Evolutionary conservation across 2,797 vertebrate species (phyloP), one percentile per base, ranked within the genome.

Genomic region (Helicolenus hilgendorfi): DNA sequence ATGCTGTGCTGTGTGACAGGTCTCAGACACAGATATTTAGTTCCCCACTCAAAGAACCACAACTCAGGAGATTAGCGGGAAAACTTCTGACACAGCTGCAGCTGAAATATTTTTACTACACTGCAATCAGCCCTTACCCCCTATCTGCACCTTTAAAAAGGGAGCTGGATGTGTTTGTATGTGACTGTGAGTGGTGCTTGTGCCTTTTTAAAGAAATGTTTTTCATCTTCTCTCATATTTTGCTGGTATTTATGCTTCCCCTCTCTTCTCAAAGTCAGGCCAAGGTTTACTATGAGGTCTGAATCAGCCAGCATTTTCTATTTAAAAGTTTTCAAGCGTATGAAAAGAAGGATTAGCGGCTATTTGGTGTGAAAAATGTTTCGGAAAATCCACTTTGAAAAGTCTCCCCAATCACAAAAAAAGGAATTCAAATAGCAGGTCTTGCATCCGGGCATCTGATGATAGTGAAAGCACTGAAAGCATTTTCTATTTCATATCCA

Each of bases 21-120:
- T 82, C 88, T 92, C 91, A 96, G 92, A 94, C 86, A 93, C 86
- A 92, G 92, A 94, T 91, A 92, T 96, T 94, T 93, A 91, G 90
- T 90, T 94, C 91, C 89, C 85, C 85, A 75, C 92, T 92, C 88
- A 89, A 86, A 93, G 85, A 94, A 82, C 79, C 76, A 67, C 85
- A 89, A 88, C 91, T 95, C 71, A 24, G 89, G 76, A 94, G 95
- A 94, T 94, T 94, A 95, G 87, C 76, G 81, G 87, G 82, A 87
- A 94, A 94, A 96, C 83, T 86, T 95, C 92, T 92, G 92, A 96
- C 83, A 83, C 81, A 91, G 86, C 90, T 88, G 59, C 79, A 85
- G 77, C 13, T 87, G 85, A 90, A 92, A 91, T 89, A 92, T 94
- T 94, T 64, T 92, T 78, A 81, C 89, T 86, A 75, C 74, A 77